These are phyloP conservation scores for Ephydatia muelleri DNA, from an alignment of 37 sponge, comb jelly and placozoan genomes.

Conservation along the genomic window DNA sequence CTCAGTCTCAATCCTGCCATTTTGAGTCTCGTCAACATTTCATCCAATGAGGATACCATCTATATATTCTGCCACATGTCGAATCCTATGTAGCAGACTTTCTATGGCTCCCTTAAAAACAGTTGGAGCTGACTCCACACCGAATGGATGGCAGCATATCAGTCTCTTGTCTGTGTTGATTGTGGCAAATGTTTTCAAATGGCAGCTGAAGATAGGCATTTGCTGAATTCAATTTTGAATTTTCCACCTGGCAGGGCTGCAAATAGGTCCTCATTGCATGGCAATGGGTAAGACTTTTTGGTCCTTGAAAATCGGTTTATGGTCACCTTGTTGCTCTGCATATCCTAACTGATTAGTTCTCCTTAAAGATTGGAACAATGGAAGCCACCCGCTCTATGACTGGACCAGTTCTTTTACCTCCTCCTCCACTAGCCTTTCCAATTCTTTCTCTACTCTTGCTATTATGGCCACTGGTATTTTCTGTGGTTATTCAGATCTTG, in stretches of 20 bases:
- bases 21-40: constrained; percentile 14
- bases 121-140: constrained; percentile 22
- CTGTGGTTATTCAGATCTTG: constrained; percentile 6
- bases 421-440: constrained; percentile 6
- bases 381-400: constrained; percentile 49
- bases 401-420: constrained; percentile 29
- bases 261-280: constrained; percentile 47
- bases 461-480: not conserved
- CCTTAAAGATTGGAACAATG: constrained; percentile 53
- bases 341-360: constrained; percentile 32
- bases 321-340: constrained; percentile 56
- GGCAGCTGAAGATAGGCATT: constrained; percentile 25
- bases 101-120: constrained; percentile 23
- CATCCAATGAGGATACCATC: constrained; percentile 23
- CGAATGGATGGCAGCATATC: not conserved
- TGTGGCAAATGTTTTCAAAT: constrained; percentile 4
- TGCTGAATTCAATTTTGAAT: constrained; percentile 8
- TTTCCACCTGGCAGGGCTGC: constrained; percentile 29
- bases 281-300: constrained; percentile 52
- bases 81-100: not conserved
- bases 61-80: not conserved
- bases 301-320: constrained; percentile 12
- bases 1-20: constrained; percentile 12
- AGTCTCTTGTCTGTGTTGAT: constrained; percentile 18
- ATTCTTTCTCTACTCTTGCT: constrained; percentile 7